These are phyloP conservation scores for Microctonus hyperodae DNA, from an alignment of 2,888 invertebrate species.

Conservation along the genomic window DNA sequence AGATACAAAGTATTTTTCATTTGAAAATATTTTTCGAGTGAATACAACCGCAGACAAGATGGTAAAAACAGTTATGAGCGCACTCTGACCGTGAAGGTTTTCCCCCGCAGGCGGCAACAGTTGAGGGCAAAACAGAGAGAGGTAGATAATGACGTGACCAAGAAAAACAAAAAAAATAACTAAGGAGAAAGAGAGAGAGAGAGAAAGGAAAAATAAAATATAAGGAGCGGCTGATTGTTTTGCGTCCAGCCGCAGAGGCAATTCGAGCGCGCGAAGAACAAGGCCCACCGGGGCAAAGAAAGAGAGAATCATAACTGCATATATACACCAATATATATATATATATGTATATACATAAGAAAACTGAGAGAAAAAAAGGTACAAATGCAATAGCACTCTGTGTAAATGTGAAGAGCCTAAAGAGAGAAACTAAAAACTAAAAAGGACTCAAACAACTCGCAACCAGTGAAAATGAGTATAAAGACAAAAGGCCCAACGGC, in stretches of 20 bases:
- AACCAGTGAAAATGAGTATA: neutral
- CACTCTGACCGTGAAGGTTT: slow-evolving; percentile 44
- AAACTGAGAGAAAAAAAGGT: slow-evolving; percentile 8
- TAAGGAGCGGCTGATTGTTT: slow-evolving; percentile 49
- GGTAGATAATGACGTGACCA: slow-evolving; percentile 18
- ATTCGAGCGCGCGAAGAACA: slow-evolving; percentile 43
- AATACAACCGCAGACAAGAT: slow-evolving; percentile 7
- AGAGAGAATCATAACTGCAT: neutral
- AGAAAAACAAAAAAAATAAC: slow-evolving; percentile 13
- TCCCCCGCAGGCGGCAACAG: slow-evolving; percentile 19
- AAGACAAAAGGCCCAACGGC: slow-evolving; percentile 19
- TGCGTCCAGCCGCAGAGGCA: slow-evolving; percentile 54
- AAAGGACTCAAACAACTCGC: neutral
- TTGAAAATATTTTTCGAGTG: slow-evolving; percentile 3
- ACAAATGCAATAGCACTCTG: slow-evolving; percentile 13
- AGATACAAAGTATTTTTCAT: slow-evolving; percentile 5
- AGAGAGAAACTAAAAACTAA: slow-evolving; percentile 28
- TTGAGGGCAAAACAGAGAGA: neutral
- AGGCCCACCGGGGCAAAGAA: slow-evolving; percentile 6
- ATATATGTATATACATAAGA: neutral
- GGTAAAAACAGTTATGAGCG: slow-evolving; percentile 25
- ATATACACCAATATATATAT: neutral
- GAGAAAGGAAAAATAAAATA: slow-evolving; percentile 15
- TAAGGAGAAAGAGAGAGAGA: slow-evolving; percentile 32
- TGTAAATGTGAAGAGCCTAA: slow-evolving; percentile 23